Evolutionary conservation across 2,113 vertebrate genomes (phyloP).

Genomic region (Oryzias curvinotus): DNA sequence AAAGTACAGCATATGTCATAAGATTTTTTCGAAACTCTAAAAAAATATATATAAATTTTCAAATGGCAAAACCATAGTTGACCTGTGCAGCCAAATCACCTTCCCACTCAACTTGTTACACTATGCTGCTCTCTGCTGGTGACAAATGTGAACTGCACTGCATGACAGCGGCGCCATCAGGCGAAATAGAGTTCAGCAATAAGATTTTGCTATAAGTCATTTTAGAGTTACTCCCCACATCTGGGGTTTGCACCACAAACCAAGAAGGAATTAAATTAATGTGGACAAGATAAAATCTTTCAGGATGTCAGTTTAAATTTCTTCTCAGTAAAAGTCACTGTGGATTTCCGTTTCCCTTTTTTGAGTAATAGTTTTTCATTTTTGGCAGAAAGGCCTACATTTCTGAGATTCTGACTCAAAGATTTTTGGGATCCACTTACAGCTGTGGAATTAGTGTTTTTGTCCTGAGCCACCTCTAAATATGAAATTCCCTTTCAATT

Average conservation of each 20-base stretch:
- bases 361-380: neutral
- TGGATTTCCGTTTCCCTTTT: conserved; percentile 14
- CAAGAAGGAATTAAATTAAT: no score
- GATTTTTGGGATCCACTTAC: neutral
- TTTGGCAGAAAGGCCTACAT: neutral
- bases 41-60: no score
- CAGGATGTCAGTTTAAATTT: no score
- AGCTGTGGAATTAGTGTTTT: neutral
- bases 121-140: conserved; percentile 47
- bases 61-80: no score
- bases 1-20: no score
- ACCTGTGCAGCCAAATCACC: no score
- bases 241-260: no score
- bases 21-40: no score
- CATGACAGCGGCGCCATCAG: no score
- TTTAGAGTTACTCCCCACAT: no score
- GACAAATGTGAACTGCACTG: neutral
- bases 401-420: neutral
- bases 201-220: no score
- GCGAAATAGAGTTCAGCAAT: no score
- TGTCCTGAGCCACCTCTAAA: neutral
- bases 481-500: conserved; percentile 8
- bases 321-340: neutral
- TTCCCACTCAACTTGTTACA: neutral
- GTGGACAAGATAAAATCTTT: neutral